Base-by-base conservation (phyloP, 1,140 invertebrate genomes). In the Polypedilum vanderplanki region DNA sequence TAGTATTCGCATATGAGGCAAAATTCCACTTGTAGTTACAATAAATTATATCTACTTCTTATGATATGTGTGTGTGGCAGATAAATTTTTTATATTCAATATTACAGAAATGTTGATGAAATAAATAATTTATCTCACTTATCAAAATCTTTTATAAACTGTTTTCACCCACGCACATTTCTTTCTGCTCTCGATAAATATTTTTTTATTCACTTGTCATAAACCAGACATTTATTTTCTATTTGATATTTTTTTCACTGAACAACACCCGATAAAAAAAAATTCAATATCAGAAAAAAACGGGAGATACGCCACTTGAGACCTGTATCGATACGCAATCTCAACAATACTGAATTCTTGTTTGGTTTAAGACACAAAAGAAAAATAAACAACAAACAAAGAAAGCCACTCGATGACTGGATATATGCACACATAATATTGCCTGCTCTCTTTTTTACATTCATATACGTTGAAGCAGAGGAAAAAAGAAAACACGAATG, bases 301-400 rank as follows among this genome's bases (percentile, higher is more conserved):
- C 65, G 65, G 18, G 65, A 70, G 17, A 18, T 18, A 18, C 1
- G 17, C 65, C 65, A 20, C 65, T 70, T 70, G 17, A 70, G 65
- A 70, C 65, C 20, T 70, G 65, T 70, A 70, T 70, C 24, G 17
- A 22, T 70, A 70, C 65, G 65, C 65, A 70, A 70, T 70, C 65
- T 70, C 65, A 70, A 70, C 65, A 70, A 70, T 70, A 70, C 65
- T 70, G 65, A 70, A 33, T 70, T 70, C 65, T 70, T 70, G 65
- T 70, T 70, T 70, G 65, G 65, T 70, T 70, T 20, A 20, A 57
- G 17, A 9, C 65, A 70, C 65, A 20, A 22, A 18, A 20, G 17
- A 70, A 70, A 33, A 70, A 70, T 18, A 70, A 70, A 70, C 65
- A 70, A 70, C n/a, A 70, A 70, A 70, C 7, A n/a, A 57, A 57